Evolutionary conservation across 2,113 vertebrate genomes (phyloP), one percentile per base, ranked within the genome.

Genomic region (Oncorhynchus mykiss): DNA sequence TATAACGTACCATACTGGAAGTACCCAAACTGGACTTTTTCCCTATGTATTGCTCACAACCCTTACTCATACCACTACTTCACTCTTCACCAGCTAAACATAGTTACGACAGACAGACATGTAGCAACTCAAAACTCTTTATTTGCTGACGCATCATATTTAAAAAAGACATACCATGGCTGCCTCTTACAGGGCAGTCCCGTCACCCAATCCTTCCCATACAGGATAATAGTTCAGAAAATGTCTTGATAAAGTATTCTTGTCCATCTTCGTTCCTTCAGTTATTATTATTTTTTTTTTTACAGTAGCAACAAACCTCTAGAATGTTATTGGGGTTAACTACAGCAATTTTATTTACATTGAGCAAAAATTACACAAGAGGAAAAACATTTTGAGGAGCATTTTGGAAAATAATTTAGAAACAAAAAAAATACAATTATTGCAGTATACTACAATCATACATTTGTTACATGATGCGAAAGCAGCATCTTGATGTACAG

Each of bases 361-460:
- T 90, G 80, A 94, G 91, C 89, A 92, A 94, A 90, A 95, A 94
- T 93, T 93, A 93, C 94, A 95, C 88, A 92, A 87, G 91, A 94
- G 78, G 76, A 82, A 70, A 90, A 70, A 73, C 59, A 65, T 84
- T 70, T 39, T 73, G 70, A 88, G 85, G 87, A 86, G 83, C 91
- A 93, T 94, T 94, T 92, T 94, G 89, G 92, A 92, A 95, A 95
- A 95, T 95, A 95, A 95, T 85, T 96, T 96, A 96, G 95, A 96
- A 96, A 95, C 92, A 62, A 80, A 89, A 92, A 93, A 92, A 92
- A 91, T 87, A 92, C 90, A 92, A 95, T 97, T 96, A 98, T 96
- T 98, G 96, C 96, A 89, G 95, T 96, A 95, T 96, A 93, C 95
- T 96, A 97, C 96, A 97, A 96, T 96, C 94, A 93, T 95, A 94